Percentiles rank a stretch among this genome's conserved stretches.
These are phyloP conservation scores for Heteromyza rotundicornis DNA, from an alignment of 2,888 invertebrate genomes.

Conservation along the genomic window DNA sequence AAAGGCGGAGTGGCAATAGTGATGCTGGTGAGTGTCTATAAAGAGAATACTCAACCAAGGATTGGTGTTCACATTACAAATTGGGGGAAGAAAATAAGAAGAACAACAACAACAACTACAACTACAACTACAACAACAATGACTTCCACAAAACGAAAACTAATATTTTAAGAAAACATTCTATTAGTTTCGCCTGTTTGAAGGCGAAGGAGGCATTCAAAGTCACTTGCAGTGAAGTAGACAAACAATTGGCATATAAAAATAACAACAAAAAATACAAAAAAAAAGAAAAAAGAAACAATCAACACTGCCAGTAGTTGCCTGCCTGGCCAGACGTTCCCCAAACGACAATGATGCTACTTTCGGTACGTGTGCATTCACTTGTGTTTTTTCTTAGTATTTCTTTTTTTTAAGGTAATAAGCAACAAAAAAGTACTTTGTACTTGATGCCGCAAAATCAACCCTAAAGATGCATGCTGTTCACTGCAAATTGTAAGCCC, in stretches of 20 bases:
- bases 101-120: neutral
- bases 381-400: no score
- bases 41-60: no score
- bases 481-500: no score
- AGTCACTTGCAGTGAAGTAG: conserved; percentile 1
- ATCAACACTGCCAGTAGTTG: neutral
- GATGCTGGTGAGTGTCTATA: no score
- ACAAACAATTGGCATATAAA: neutral
- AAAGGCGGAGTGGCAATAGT: no score
- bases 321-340: neutral
- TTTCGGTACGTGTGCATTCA: no score
- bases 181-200: conserved; percentile 1
- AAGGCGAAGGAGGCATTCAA: neutral
- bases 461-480: no score
- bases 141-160: conserved; percentile 34
- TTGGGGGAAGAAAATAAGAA: no score
- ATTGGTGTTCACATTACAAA: no score
- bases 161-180: conserved; percentile 55
- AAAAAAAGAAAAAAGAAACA: neutral
- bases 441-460: no score
- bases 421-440: neutral
- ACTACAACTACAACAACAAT: neutral
- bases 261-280: no score
- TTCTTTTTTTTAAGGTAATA: conserved; percentile 6
- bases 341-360: neutral